Evolutionary conservation across 2,113 vertebrate species (phyloP).

Genomic region (Tachuris rubrigastra): DNA sequence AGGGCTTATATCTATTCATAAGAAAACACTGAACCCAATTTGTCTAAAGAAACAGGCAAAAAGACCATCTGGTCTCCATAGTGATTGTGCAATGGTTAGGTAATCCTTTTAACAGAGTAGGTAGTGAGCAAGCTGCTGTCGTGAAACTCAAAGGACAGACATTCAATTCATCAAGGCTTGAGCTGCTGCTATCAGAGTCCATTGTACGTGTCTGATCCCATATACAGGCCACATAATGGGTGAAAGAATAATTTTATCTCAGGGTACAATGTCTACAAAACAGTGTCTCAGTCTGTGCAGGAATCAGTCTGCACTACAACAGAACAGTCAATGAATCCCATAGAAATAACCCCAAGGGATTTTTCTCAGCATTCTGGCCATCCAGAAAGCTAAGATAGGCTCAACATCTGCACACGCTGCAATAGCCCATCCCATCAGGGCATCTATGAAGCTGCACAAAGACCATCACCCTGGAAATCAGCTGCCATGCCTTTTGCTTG

Average conservation of each 20-base stretch:
- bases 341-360: background rate
- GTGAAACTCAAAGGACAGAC: constrained; percentile 9
- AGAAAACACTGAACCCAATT: background rate
- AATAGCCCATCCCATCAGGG: background rate
- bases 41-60: constrained; percentile 47
- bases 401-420: background rate
- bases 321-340: constrained; percentile 38
- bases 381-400: background rate
- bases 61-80: constrained; percentile 65
- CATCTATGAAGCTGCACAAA: background rate
- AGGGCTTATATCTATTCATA: constrained; percentile 28
- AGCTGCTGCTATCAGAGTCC: background rate
- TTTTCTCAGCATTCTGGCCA: background rate
- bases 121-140: constrained; percentile 36
- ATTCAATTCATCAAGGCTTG: background rate
- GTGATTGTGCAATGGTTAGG: constrained; percentile 33
- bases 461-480: background rate
- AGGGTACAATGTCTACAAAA: background rate
- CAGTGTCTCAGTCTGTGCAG: background rate
- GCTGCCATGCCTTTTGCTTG: background rate
- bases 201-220: background rate
- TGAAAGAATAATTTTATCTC: constrained; percentile 21
- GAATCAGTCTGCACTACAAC: background rate
- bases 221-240: constrained; percentile 23
- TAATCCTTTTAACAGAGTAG: constrained; percentile 48